phyloP scores from a whole-genome alignment of 2,113 vertebrate genomes.

The Oreocharis arfaki region DNA sequence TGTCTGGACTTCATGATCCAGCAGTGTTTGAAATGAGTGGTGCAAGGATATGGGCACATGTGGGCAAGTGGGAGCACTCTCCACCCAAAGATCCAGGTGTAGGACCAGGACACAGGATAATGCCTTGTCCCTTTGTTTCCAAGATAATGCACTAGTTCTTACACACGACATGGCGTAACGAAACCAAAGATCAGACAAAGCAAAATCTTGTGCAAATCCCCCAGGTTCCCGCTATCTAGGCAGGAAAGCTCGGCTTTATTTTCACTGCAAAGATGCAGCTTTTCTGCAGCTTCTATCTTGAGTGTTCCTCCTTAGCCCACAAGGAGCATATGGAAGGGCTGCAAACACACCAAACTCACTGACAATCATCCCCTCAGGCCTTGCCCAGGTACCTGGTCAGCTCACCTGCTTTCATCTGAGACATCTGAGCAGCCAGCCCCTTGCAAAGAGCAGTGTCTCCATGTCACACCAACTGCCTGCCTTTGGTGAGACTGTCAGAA shows the following conservation, averaged over 20 bases:
- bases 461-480: background rate
- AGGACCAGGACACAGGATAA: background rate
- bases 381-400: background rate
- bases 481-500: background rate
- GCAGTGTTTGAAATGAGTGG: background rate
- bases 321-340: background rate
- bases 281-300: background rate
- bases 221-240: background rate
- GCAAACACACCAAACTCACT: background rate
- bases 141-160: background rate
- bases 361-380: too few relatives aligned
- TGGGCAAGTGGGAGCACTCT: background rate
- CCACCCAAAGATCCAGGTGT: background rate
- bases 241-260: background rate
- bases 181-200: background rate
- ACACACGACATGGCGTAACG: background rate
- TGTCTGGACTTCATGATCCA: background rate
- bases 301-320: background rate
- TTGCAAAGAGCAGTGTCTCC: background rate
- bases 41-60: background rate
- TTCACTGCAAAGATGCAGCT: background rate
- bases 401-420: background rate
- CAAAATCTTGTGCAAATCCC: background rate
- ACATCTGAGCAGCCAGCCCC: background rate
- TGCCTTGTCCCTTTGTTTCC: background rate